Evolutionary conservation across 2,797 vertebrate genomes (phyloP).

Genomic region (Rhinophrynus dorsalis): DNA sequence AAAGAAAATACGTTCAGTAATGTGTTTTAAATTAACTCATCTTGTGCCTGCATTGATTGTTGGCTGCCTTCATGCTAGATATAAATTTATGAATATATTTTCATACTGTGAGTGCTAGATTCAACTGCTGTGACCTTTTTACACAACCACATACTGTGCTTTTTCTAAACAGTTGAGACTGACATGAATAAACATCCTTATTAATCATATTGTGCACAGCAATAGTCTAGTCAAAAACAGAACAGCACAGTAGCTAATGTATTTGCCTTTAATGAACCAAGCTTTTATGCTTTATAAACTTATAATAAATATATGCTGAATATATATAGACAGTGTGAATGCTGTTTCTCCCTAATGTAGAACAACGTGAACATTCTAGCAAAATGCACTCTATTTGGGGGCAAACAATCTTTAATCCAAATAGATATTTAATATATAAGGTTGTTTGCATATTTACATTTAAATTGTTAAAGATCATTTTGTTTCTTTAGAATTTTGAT

Average conservation of each 20-base stretch:
- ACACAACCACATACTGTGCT: conserved; percentile 11
- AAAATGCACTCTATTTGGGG: conserved; percentile 15
- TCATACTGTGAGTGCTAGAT: not conserved
- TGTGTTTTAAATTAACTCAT: no score
- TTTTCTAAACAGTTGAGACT: conserved; percentile 16
- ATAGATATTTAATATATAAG: conserved; percentile 7
- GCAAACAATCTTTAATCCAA: not conserved
- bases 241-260: conserved; percentile 22
- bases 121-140: conserved; percentile 21
- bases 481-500: no score
- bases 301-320: conserved; percentile 21
- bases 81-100: not conserved
- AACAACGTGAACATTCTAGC: not conserved
- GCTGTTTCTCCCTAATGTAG: not conserved
- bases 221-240: conserved; percentile 8
- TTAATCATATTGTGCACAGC: conserved; percentile 32
- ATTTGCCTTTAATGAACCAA: conserved; percentile 40
- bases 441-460: conserved; percentile 2
- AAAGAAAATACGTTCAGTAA: no score
- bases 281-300: conserved; percentile 3
- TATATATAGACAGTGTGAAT: conserved; percentile 5
- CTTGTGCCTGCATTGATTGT: no score
- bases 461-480: no score
- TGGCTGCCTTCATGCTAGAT: not conserved
- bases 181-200: conserved; percentile 39